Evolutionary conservation across 2,797 vertebrate species (phyloP).

Genomic region (Peromyscus melanophrys): DNA sequence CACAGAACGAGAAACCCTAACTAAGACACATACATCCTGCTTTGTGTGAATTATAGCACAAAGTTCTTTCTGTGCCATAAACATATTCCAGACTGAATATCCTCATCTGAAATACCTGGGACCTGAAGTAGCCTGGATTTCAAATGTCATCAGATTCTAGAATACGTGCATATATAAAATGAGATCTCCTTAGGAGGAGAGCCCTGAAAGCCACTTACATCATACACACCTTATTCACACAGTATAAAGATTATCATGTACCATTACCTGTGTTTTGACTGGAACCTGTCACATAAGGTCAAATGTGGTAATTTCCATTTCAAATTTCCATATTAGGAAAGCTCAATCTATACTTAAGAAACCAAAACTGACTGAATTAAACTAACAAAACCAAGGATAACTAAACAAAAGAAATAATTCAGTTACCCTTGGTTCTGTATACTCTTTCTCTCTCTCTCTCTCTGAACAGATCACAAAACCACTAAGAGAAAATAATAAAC

Average conservation of each 20-base stretch:
- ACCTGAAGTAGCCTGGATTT: not conserved
- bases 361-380: not conserved
- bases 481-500: conserved; percentile 47
- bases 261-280: not conserved
- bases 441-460: not conserved
- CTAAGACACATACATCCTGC: not conserved
- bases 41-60: not conserved
- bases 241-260: not conserved
- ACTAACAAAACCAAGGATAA: not conserved
- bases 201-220: not conserved
- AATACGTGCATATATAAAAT: not conserved
- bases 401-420: not conserved
- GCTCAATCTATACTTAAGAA: not conserved
- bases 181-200: not conserved
- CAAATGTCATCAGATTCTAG: not conserved
- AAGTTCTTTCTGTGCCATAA: not conserved
- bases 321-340: not conserved
- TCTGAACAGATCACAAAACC: not conserved
- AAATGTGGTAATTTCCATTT: not conserved
- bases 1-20: not conserved
- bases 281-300: not conserved
- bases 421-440: not conserved
- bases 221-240: not conserved
- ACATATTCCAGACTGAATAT: not conserved
- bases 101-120: not conserved